These are phyloP conservation scores for Rhegmatorhina hoffmannsi DNA, from an alignment of 2,113 vertebrate genomes.

Conservation along the genomic window DNA sequence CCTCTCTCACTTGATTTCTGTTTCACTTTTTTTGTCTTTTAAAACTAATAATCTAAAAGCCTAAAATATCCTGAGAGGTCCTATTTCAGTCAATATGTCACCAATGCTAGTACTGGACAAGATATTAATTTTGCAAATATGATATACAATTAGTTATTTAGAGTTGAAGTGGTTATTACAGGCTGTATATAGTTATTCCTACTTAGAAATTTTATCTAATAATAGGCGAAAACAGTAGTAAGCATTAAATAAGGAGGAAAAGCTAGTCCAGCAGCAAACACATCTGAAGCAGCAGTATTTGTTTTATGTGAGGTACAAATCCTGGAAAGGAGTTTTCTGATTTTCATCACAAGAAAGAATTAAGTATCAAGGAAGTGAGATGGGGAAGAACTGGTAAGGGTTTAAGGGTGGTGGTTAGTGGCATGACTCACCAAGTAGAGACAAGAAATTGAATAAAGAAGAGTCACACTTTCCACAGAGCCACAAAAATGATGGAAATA, in stretches of 20 bases:
- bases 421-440: background rate
- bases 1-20: background rate
- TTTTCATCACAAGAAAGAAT: background rate
- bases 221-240: background rate
- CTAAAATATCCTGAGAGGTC: background rate
- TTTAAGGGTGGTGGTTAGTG: background rate
- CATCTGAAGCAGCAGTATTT: background rate
- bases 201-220: background rate
- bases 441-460: background rate
- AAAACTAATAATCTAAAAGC: background rate
- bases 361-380: background rate
- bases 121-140: background rate
- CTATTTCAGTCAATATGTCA: background rate
- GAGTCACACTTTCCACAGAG: background rate
- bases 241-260: background rate
- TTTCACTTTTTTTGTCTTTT: background rate
- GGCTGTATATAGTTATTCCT: background rate
- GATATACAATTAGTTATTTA: conserved; percentile 30
- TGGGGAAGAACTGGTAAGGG: background rate
- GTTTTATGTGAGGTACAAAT: background rate
- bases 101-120: background rate
- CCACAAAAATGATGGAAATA: background rate
- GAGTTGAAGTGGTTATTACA: background rate
- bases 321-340: background rate
- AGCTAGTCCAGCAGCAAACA: background rate